Evolutionary conservation across 2,888 invertebrate species (phyloP), one percentile per base, ranked within the genome.

Genomic region (Troides helena): DNA sequence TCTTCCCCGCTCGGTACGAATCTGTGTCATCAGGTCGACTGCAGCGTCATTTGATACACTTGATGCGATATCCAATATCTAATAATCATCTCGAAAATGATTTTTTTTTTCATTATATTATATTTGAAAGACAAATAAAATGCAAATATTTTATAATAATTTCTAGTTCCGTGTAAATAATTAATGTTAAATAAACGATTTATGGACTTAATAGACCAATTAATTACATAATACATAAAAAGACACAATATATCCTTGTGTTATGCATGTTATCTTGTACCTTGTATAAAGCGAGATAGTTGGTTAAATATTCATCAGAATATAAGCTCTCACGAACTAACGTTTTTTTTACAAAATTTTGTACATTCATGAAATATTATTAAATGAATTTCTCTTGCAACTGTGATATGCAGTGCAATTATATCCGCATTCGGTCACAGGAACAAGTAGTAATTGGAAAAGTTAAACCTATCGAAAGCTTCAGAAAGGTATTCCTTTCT

Each of bases 1-100:
- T 84, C 77, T 80, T 77, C 70, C 71, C 75, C 78, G 74, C 76
- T 80, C 78, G 77, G 74, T 78, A 76, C 74, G 70, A 77, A 81
- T 81, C 80, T 80, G 76, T 78, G 80, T 77, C 79, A 75, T 77
- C 76, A 75, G 68, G 70, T 43, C 70, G 70, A 72, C 74, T 71
- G 74, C 74, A 72, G 66, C 79, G 75, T 74, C 73, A 63, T 68
- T 74, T 72, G 71, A 67, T 62, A 72, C 67, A 60, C 43, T 43
- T 57, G 58, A 65, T 67, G 23, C 61, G 43, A 62, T 67, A 61
- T 67, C 70, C 56, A 67, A 62, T 67, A 61, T 46, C 70, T 53
- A 70, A 70, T 67, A 60, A 67, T 67, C 59, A 62, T 67, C 64
- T 36, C 18, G 43, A 30, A 58, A 17, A 60, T 53, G 50, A 8